Evolutionary conservation across 1,140 invertebrate genomes (phyloP), one percentile per base, ranked within the genome.

Genomic region (Nylanderia fulva): DNA sequence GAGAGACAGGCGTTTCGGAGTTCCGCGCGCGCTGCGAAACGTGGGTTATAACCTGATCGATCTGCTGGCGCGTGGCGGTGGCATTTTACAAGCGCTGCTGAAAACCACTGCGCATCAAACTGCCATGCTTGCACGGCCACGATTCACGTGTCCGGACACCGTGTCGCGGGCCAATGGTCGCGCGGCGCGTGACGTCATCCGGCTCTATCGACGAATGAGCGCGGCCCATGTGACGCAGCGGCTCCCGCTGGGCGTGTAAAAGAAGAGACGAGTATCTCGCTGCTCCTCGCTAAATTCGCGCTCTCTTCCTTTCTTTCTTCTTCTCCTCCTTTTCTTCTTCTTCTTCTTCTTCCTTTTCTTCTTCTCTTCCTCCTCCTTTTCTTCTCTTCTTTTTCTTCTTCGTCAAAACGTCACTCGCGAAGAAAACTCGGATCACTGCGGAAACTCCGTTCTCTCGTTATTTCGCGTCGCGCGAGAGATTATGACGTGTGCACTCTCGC

Each of bases 131-230:
- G 92, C 92, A 93, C 91, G 92, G 91, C 91, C 93, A 92, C 93
- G 91, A 94, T 94, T 95, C 94, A 95, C 95, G 94, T 95, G 94
- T 95, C 93, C 91, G 92, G 92, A 92, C 86, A 85, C 90, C 92
- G 89, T 85, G 87, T 82, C 87, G 84, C 85, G 86, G 72, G 66
- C 94, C 94, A 94, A 94, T 95, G 88, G 72, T 60, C 68, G 84
- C 77, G 83, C 80, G 74, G 60, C 64, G 84, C 64, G 77, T 94
- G 93, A 95, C 94, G 94, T 95, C 94, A 94, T 93, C 86, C 84
- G 87, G 92, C 93, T 94, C 85, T 94, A 95, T 94, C 94, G 93
- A 95, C 94, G 93, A 95, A 95, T 94, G 89, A 94, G 85, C 90
- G 92, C 85, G 77, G 91, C 92, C 94, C 94, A 95, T 94, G 94